phyloP scores from a whole-genome alignment of 2,888 invertebrate species.

The Tetragonisca angustula region DNA sequence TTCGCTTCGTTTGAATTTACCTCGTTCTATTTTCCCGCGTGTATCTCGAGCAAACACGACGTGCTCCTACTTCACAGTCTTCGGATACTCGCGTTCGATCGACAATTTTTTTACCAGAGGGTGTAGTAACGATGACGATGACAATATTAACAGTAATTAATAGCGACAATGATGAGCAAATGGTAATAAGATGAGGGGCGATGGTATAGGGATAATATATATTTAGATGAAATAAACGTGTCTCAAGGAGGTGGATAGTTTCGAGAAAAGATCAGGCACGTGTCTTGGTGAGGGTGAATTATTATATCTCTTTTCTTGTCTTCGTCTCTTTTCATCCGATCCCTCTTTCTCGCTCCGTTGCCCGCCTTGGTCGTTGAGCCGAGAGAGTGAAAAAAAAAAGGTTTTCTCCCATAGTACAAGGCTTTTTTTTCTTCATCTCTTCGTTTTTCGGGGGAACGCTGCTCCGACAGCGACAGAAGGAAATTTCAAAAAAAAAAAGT shows the following conservation, averaged over 20 bases:
- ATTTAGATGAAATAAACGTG: conserved; percentile 23
- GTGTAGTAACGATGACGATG: background rate
- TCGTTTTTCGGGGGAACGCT: conserved; percentile 13
- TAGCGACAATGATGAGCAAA: conserved; percentile 32
- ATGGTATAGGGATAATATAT: conserved; percentile 27
- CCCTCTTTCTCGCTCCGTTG: conserved; percentile 17
- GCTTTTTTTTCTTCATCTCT: conserved; percentile 1
- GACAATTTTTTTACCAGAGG: too few relatives aligned
- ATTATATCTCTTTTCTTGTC: conserved; percentile 18
- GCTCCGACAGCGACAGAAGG: background rate
- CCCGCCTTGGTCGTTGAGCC: background rate
- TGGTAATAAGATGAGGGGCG: conserved; percentile 49
- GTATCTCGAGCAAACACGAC: too few relatives aligned
- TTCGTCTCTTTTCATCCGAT: conserved; percentile 29
- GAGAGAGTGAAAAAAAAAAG: conserved; percentile 16
- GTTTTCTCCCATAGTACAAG: background rate
- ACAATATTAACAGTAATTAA: conserved; percentile 40
- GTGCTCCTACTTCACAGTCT: too few relatives aligned
- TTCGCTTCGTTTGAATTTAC: too few relatives aligned
- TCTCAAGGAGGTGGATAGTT: conserved; percentile 2
- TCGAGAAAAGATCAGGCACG: conserved; percentile 22
- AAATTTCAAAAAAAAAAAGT: background rate
- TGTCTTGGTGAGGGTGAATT: conserved; percentile 38
- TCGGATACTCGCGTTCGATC: too few relatives aligned
- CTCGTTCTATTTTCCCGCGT: too few relatives aligned